Base-by-base conservation (phyloP, 2,113 vertebrate species). In the Callipepla squamata region DNA sequence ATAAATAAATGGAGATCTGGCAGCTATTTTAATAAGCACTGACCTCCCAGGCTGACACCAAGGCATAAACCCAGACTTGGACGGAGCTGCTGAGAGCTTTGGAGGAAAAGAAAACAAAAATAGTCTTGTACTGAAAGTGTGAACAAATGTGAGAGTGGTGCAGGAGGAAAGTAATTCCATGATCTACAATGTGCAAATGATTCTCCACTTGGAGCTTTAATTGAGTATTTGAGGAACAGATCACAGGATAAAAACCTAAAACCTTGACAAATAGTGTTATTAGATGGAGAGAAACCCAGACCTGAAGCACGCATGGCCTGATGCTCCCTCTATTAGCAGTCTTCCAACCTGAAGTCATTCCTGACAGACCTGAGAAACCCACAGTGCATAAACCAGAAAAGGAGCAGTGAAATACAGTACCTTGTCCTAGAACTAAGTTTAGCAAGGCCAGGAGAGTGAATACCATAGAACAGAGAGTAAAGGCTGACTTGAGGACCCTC, bases 241-340 rank as follows among this genome's bases (percentile, higher is more conserved):
- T 91, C 92, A 72, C 85, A 92, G 82, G 93, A 92, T 94, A 94
- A 95, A 95, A 85, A 81, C 76, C 32, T 91, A 95, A 96, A 94
- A 77, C 90, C 85, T 94, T 65, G 62, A 94, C 83, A 95, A 89
- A 94, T 94, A 95, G 94, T 96, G 92, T 96, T 92, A 94, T 90
- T 63, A 95, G 88, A 90, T 7, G 45, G 87, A 90, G 90, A 95
- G 47, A 61, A 90, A 72, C 85, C 85, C 32, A 48, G 80, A 85
- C 82, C 80, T 90, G 44, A 77, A 83, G 85, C 82, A 85, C 0
- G 0, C 9, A 1, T 6, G 19, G 88, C 88, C 93, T 77, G 73
- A 72, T 76, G 55, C 65, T 67, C 87, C 79, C 82, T 92, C 79
- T 91, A n/a, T 78, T 44, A 92, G 87, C 87, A 91, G 85, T 88